Evolutionary conservation across 2,888 invertebrate genomes (phyloP), one percentile per base, ranked within the genome.

Genomic region (Lasioglossum leucozonium): DNA sequence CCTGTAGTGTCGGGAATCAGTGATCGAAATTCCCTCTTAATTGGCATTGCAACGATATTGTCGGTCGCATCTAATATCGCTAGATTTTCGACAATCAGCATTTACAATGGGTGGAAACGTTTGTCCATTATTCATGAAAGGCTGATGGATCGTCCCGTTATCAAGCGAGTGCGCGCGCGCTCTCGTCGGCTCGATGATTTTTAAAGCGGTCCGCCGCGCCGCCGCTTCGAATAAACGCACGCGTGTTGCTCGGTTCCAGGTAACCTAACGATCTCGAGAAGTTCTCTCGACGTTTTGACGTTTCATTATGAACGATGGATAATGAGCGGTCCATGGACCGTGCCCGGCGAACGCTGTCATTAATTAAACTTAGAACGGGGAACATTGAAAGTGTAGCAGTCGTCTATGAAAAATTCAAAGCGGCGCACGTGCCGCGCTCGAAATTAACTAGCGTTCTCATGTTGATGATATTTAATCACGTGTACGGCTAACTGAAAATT

Each of bases 121-220:
- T 81, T 77, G 73, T 81, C 71, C 77, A 77, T 84, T 81, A 84
- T 81, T 81, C 73, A 73, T 73, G 67, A n/a, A 84, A 72, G 72
- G 44, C 67, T 69, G 77, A 77, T 69, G 73, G 51, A 72, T 72
- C 30, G n/a, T 16, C 1, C 75, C 62, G 34, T 74, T 74, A 72
- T 58, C 72, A 44, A 42, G 40, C 51, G 1, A 5, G 34, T 42
- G 18, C 77, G 18, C 18, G 0, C n/a, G 30, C 13, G 3, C 69
- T 18, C 18, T 0, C 30, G n/a, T 13, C 8, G 22, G 16, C 16
- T 11, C 26, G 44, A 34, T 34, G 65, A 79, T 82, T 82, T 74
- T 82, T 82, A 34, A 67, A 34, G 65, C 47, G 37, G 34, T 26
- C 65, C 13, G 55, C 55, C 37, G 37, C 30, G 37, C 65, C 13